Evolutionary conservation across 2,888 invertebrate genomes (phyloP), one percentile per base, ranked within the genome.

Genomic region (Dioctria rufipes): DNA sequence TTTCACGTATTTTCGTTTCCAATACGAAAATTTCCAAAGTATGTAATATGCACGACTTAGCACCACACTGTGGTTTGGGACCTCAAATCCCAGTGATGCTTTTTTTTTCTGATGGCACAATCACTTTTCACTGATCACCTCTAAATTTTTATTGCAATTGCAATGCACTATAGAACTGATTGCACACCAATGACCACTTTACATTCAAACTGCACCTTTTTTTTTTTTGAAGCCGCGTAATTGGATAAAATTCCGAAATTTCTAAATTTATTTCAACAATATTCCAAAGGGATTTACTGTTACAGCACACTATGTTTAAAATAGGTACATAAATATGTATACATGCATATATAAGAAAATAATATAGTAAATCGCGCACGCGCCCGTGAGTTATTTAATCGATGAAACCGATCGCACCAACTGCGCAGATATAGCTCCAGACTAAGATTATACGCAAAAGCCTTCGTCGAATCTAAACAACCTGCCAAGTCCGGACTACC

Each of bases 401-500:
- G 39, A 77, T 37, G 46, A 61, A 39, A 77, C 63, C 63, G 54
- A 63, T 77, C 77, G 49, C 46, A 37, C 11, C 63, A 46, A 63
- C 77, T 63, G 77, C 63, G 63, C 77, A 61, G 77, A 77, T 77
- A 49, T 63, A 77, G 63, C 77, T 63, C 61, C 46, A 43, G 49
- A 46, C 49, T 63, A 49, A 46, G 77, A 77, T 46, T 77, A 63
- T 77, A 49, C 54, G 77, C 77, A 77, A 77, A 63, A 77, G 77
- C 8, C 49, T 37, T 49, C 8, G 46, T 58, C 1, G 46, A n/a
- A 77, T 77, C 77, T 63, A 77, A 77, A 63, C 77, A 77, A 77
- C 77, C 77, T 77, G 77, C 63, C 13, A 9, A 42, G 13, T 3
- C 25, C 42, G 25, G 6, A 60, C 58, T 77, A 77, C 77, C 77